Base-by-base conservation (phyloP, 2,113 vertebrate species). In the Myotis davidii region DNA sequence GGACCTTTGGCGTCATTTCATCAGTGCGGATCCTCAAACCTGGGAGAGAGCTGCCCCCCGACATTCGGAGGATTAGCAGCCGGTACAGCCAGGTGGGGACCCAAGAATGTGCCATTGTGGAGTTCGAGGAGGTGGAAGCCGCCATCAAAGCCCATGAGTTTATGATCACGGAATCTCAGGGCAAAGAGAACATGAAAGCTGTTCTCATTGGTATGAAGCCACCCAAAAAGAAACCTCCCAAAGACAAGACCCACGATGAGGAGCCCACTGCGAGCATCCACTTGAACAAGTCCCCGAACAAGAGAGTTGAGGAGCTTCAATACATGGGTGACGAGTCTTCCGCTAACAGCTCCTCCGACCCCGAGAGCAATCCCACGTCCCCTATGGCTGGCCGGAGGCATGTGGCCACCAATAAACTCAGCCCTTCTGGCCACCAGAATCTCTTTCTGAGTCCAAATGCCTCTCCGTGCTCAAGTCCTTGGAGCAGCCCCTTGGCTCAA, bases 81-180 rank as follows among this genome's bases (percentile, higher is more conserved):
- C 98, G 98, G 20, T 99, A 99, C 95, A 95, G 97, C 16, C 99
- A 99, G 85, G 98, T 99, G 17, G 99, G 99, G 88, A 98, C 98
- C 0, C 99, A 99, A 67, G 99, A 99, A 82, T 99, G 99, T 4
- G 99, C 99, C 93, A 99, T 99, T 3, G 98, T 99, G 78, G 99
- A 99, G 95, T 99, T 99, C 7, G 99, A 99, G 98, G 99, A 99
- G 97, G 99, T 99, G 56, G 99, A 99, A 27, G 99, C 99, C 0
- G 99, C 99, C 0, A 93, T 99, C 6, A 99, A 87, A 87, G 99
- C 99, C 88, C 99, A 99, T 0, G 99, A 99, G 48, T 99, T 98
- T 13, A 98, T 99, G 87, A 97, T 98, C 21, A 45, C 97, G 0
- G 98, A 98, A 79, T 98, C 98, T 1, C 98, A 98, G 6, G 97